Percentiles rank a stretch among this genome's conserved stretches.
These are phyloP conservation scores for Bostrychus sinensis DNA, from an alignment of 2,113 vertebrate genomes.

Conservation along the genomic window DNA sequence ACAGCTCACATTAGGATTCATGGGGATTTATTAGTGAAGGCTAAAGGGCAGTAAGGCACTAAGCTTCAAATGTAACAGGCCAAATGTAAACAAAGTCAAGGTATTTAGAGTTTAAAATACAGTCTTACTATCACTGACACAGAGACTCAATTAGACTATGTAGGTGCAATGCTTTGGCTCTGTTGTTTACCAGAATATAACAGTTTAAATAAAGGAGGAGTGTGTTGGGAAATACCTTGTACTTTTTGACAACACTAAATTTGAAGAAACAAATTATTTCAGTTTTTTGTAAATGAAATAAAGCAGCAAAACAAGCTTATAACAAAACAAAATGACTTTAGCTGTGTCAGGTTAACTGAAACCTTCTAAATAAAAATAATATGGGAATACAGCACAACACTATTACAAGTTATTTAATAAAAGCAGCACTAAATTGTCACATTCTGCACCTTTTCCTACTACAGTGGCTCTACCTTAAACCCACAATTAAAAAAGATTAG, in stretches of 20 bases:
- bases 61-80: neutral
- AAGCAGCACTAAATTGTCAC: too few relatives aligned
- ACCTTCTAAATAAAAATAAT: neutral
- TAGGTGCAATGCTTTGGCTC: neutral
- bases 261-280: neutral
- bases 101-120: neutral
- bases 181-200: neutral
- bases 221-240: neutral
- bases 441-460: too few relatives aligned
- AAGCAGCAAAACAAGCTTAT: neutral
- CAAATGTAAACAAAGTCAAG: neutral
- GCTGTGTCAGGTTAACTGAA: too few relatives aligned
- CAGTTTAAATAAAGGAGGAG: neutral
- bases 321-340: neutral
- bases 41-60: neutral
- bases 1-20: neutral
- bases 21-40: slow-evolving; percentile 1
- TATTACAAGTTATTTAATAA: neutral
- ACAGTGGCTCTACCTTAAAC: too few relatives aligned
- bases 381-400: neutral
- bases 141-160: neutral
- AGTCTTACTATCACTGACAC: neutral
- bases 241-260: neutral
- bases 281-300: neutral
- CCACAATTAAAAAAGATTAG: too few relatives aligned